Base-by-base conservation (phyloP, 2,888 invertebrate species). In the Apamea anceps region DNA sequence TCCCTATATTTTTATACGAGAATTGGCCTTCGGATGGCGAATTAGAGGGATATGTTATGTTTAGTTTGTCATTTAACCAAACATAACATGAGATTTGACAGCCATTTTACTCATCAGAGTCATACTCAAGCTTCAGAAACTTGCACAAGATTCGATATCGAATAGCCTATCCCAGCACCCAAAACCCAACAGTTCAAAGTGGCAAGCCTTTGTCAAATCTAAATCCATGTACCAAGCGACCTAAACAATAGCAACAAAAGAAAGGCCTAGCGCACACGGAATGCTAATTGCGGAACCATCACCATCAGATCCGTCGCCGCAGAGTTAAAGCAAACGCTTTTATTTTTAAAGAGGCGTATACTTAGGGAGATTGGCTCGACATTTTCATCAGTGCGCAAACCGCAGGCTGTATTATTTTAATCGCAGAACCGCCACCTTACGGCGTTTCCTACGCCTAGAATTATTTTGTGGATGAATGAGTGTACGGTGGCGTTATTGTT, bases 261-360 rank as follows among this genome's bases (percentile, higher is more conserved):
- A 93, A 92, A 92, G 90, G 92, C 87, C 45, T 81, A 74, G 86
- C 78, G 87, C 85, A 88, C 86, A 89, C 88, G 90, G 93, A 94
- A 94, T 93, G 92, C 92, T 95, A 95, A 96, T 95, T 95, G 93
- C 94, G 92, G 92, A 91, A 93, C 92, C 92, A 90, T 88, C 91
- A 89, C 91, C 92, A 91, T 90, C 92, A 91, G 89, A 92, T 90
- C 92, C 92, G 92, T 94, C 91, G 92, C 95, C 94, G 91, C 94
- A 93, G 87, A 93, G 91, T 91, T 92, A 93, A 92, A 92, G 88
- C 91, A 92, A 93, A 91, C 89, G 94, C 92, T 94, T 96, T 96
- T 95, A 95, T 96, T 96, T 95, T 96, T 95, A 95, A 96, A 95
- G 93, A 94, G 96, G 92, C 93, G 93, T 96, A 95, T 95, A 95